A percentile compares a stretch with the other conserved stretches of the same genome.
phyloP scores from a whole-genome alignment of 2,113 vertebrate genomes.

The Cebidichthys violaceus region DNA sequence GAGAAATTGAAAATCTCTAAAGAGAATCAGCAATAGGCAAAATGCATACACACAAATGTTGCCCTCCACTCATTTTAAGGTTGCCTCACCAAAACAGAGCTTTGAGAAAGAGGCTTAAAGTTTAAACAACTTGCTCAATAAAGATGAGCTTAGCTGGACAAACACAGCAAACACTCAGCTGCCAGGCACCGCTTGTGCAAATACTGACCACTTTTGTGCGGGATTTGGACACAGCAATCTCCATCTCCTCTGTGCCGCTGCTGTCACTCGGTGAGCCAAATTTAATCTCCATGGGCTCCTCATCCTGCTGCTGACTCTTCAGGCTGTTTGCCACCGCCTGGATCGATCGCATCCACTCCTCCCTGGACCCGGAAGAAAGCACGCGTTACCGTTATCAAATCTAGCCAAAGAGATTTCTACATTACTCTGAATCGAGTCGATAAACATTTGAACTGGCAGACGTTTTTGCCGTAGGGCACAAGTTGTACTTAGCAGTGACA shows the following conservation, averaged over 20 bases:
- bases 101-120: constrained; percentile 71
- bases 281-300: constrained; percentile 90
- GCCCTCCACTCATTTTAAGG: constrained; percentile 24
- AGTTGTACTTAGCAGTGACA: neutral
- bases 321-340: constrained; percentile 94
- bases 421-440: constrained; percentile 1
- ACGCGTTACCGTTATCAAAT: constrained; percentile 33
- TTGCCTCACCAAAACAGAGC: constrained; percentile 44
- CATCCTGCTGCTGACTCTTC: constrained; percentile 88
- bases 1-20: neutral
- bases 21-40: neutral
- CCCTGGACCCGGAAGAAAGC: constrained; percentile 77
- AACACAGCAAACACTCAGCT: constrained; percentile 42
- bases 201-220: constrained; percentile 91
- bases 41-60: neutral
- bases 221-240: constrained; percentile 88
- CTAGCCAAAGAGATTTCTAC: neutral
- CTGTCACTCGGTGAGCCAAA: constrained; percentile 88
- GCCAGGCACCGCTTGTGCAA: constrained; percentile 60
- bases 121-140: constrained; percentile 67
- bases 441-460: neutral
- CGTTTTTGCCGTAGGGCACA: neutral
- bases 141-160: constrained; percentile 61
- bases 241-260: constrained; percentile 88
- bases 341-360: constrained; percentile 95